A percentile compares a stretch with the other conserved stretches of the same genome.
Conservation (phyloP, 1,140 invertebrate genomes). For the Aphelinus atriplicis region DNA sequence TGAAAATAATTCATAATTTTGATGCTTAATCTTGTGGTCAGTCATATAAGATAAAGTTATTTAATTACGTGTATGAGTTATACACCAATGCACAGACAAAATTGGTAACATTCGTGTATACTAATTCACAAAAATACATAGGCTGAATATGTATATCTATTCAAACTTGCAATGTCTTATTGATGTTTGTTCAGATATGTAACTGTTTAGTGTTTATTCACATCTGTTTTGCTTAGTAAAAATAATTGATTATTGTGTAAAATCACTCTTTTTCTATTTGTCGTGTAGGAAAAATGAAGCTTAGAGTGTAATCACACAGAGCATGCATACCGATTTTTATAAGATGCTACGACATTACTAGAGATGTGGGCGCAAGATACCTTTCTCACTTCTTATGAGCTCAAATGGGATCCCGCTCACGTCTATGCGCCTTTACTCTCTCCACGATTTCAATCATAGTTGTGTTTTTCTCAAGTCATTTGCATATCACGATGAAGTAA, state of each 20-base stretch:
- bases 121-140: background rate
- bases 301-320: background rate
- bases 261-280: background rate
- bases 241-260: constrained; percentile 17
- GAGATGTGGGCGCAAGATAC: no score
- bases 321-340: no score
- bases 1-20: no score
- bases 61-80: background rate
- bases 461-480: background rate
- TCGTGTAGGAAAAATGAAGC: constrained; percentile 17
- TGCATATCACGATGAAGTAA: background rate
- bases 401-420: background rate
- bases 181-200: constrained; percentile 10
- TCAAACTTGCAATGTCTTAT: constrained; percentile 1
- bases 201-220: constrained; percentile 19
- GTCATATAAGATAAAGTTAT: no score
- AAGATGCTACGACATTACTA: no score
- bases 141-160: background rate
- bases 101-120: background rate
- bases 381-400: no score
- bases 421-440: background rate
- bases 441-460: no score
- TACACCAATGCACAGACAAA: background rate
- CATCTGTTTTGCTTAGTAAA: constrained; percentile 9
- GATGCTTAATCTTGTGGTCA: no score